These are phyloP conservation scores for Rhopilema esculentum DNA, from an alignment of 30 jellyfish, hydroid and myxozoan species.

Conservation along the genomic window DNA sequence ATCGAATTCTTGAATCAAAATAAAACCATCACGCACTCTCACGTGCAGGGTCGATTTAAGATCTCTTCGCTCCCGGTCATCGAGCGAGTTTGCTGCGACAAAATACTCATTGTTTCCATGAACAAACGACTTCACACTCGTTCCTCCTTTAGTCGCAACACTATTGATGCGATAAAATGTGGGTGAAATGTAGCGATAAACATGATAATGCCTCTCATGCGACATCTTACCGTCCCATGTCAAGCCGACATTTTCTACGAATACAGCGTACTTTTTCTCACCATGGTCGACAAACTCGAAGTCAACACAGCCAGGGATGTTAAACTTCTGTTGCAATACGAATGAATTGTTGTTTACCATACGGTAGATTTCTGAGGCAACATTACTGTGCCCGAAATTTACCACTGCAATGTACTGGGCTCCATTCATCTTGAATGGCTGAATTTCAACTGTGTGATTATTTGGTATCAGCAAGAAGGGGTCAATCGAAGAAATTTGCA, in stretches of 20 bases:
- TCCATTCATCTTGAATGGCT: slow-evolving; percentile 75
- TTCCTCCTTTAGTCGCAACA: slow-evolving; percentile 80
- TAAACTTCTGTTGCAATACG: slow-evolving; percentile 44
- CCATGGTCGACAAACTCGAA: slow-evolving; percentile 74
- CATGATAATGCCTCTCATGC: slow-evolving; percentile 46
- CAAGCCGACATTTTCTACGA: slow-evolving; percentile 69
- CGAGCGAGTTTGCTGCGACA: slow-evolving; percentile 80
- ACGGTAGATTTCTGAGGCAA: slow-evolving; percentile 63
- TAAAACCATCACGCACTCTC: slow-evolving; percentile 59
- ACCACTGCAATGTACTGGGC: slow-evolving; percentile 84
- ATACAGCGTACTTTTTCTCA: slow-evolving; percentile 63
- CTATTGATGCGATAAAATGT: slow-evolving; percentile 59
- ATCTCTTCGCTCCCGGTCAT: slow-evolving; percentile 30
- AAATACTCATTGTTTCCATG: slow-evolving; percentile 50
- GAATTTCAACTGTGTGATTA: slow-evolving; percentile 63
- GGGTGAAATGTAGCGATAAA: slow-evolving; percentile 53
- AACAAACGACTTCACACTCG: slow-evolving; percentile 65
- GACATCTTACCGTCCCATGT: slow-evolving; percentile 56
- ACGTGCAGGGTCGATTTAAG: slow-evolving; percentile 72
- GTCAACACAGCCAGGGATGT: slow-evolving; percentile 81
- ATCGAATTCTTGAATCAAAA: slow-evolving; percentile 68
- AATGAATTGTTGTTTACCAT: slow-evolving; percentile 37
- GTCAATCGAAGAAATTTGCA: slow-evolving; percentile 48
- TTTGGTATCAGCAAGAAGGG: slow-evolving; percentile 70
- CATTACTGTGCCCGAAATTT: slow-evolving; percentile 34